phyloP scores from a whole-genome alignment of 2,113 vertebrate species.

The Trematomus loennbergii region DNA sequence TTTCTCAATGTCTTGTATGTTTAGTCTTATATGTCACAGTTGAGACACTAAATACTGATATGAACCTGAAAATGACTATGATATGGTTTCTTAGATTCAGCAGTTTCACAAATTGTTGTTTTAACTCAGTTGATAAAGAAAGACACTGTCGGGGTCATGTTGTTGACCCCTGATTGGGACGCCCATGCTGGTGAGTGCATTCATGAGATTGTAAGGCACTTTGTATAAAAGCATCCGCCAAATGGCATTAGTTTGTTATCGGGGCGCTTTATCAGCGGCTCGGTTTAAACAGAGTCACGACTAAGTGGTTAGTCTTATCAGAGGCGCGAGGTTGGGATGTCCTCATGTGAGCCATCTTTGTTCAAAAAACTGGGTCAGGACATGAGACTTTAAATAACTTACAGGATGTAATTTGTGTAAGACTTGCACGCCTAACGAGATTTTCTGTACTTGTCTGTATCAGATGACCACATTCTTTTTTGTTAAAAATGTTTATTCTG shows the following conservation, averaged over 20 bases:
- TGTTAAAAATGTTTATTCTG: too few relatives aligned
- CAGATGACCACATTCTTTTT: not conserved
- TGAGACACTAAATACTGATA: too few relatives aligned
- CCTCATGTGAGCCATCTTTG: slow-evolving; percentile 20
- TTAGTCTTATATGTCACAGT: too few relatives aligned
- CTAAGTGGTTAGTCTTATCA: slow-evolving; percentile 24
- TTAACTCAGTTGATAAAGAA: not conserved
- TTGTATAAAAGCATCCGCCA: slow-evolving; percentile 28
- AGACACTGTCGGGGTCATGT: not conserved
- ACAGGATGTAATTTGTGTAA: not conserved
- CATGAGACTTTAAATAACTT: slow-evolving; percentile 7
- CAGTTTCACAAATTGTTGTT: not conserved
- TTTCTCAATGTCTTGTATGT: not conserved
- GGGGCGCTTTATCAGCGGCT: slow-evolving; percentile 21
- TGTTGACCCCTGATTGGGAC: slow-evolving; percentile 21
- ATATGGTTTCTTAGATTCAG: not conserved
- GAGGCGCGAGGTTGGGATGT: slow-evolving; percentile 1
- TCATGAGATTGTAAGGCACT: slow-evolving; percentile 16
- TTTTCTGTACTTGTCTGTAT: not conserved
- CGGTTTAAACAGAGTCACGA: slow-evolving; percentile 27
- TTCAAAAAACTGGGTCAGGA: slow-evolving; percentile 25
- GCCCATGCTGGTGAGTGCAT: slow-evolving; percentile 7
- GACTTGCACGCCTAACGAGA: not conserved
- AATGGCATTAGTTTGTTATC: slow-evolving; percentile 20
- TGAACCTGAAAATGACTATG: too few relatives aligned